Evolutionary conservation across 1,140 invertebrate species (phyloP), one percentile per base, ranked within the genome.

Genomic region (Medauroidea extradentata): DNA sequence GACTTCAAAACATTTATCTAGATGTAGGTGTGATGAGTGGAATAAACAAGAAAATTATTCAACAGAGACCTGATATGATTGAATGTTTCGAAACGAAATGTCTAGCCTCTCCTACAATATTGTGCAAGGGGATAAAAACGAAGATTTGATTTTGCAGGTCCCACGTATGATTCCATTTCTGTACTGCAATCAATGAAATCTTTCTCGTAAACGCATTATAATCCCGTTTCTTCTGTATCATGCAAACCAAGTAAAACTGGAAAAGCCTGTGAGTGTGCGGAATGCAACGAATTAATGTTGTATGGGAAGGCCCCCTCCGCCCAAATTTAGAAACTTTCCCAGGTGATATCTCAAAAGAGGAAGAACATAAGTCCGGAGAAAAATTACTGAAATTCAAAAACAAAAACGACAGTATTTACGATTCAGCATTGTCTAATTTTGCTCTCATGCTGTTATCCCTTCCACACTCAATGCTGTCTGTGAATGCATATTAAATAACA

Each of bases 21-120:
- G 59, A 51, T 27, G 57, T 53, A 49, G 57, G 55, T 58, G 53
- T 25, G 25, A 59, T 53, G 49, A n/a, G n/a, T n/a, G 38, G 23
- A 54, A 21, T 34, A 34, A 34, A 34, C 11, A 34, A 58, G 57
- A 59, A 58, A 59, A 38, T 3, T 34, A 7, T 41, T 55, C 57
- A 24, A 27, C 19, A 34, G 21, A 59, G 29, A 21, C 38, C n/a
- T 39, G 44, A 46, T 21, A 5, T 21, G 24, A 46, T 21, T n/a
- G 44, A 46, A 21, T 7, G 11, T n/a, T 46, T 46, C 44, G 18
- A n/a, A n/a, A 21, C 24, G 3, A 19, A 25, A 58, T 38, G 27
- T 59, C n/a, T 19, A 38, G 19, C 5, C 27, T 44, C 13, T 13
- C n/a, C 13, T 7, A 55, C 13, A 19, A 39, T 7, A 19, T 7